Conservation (phyloP, 1,140 invertebrate species). For the Meloidogyne exigua region DNA sequence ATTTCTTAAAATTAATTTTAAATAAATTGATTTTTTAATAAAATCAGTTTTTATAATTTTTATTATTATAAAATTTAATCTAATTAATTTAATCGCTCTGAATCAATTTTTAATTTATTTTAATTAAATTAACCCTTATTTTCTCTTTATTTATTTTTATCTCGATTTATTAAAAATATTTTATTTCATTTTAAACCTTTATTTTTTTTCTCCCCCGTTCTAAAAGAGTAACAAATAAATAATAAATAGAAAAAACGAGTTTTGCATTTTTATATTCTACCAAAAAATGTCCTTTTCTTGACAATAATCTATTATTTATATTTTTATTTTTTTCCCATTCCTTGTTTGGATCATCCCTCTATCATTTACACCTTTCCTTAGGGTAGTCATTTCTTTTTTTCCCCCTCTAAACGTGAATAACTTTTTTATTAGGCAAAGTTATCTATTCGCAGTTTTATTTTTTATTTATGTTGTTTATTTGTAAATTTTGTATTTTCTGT, state of each 20-base stretch:
- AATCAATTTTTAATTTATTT: no score
- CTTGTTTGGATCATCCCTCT: neutral
- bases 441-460: neutral
- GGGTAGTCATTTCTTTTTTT: neutral
- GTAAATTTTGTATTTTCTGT: no score
- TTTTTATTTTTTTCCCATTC: slow-evolving; percentile 5
- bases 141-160: neutral
- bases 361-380: neutral
- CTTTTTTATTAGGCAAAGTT: neutral
- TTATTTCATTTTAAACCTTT: neutral
- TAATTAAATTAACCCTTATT: neutral
- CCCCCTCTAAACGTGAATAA: neutral
- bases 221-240: neutral
- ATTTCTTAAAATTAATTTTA: no score
- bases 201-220: neutral
- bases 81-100: no score
- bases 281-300: neutral
- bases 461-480: neutral
- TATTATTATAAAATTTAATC: no score
- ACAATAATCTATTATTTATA: neutral
- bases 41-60: no score
- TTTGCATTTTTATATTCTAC: slow-evolving; percentile 5
- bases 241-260: neutral
- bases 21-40: no score
- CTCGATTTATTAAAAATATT: neutral